Evolutionary conservation across 2,888 invertebrate genomes (phyloP).

Genomic region (Cremastinae sp.): DNA sequence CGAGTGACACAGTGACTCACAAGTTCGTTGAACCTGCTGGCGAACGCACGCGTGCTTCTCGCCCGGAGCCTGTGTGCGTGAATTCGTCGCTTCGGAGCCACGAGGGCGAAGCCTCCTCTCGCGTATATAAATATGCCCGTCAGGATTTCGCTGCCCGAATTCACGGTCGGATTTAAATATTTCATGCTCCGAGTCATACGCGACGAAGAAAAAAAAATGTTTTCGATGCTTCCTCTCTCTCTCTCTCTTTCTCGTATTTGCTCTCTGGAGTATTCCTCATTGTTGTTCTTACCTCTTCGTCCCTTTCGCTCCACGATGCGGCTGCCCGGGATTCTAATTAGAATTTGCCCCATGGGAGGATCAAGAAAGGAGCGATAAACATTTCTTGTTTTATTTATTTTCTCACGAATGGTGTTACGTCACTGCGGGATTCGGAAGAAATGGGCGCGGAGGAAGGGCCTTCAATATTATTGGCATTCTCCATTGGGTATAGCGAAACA

Average conservation of each 20-base stretch:
- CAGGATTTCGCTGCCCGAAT: conserved; percentile 39
- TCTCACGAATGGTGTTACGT: conserved; percentile 1
- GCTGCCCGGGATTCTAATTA: no score
- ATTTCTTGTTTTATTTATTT: background rate
- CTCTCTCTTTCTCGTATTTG: background rate
- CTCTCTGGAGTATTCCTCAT: background rate
- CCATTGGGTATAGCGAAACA: no score
- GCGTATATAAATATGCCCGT: conserved; percentile 1
- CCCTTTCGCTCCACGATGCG: no score
- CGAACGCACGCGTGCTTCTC: conserved; percentile 62
- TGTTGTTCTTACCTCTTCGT: no score
- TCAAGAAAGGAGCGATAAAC: no score
- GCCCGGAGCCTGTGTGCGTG: conserved; percentile 26
- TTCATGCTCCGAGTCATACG: background rate
- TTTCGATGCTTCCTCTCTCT: background rate
- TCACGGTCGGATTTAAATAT: conserved; percentile 35
- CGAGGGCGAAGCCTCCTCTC: background rate
- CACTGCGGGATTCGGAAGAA: conserved; percentile 8
- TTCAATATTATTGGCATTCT: no score
- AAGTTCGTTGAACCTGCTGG: conserved; percentile 65
- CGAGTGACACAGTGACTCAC: conserved; percentile 62
- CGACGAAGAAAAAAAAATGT: background rate
- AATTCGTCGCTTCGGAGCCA: background rate
- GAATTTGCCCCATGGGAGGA: no score
- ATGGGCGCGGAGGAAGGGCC: background rate